Conservation (phyloP, 2,797 vertebrate species). For the Loris lydekkerianus region DNA sequence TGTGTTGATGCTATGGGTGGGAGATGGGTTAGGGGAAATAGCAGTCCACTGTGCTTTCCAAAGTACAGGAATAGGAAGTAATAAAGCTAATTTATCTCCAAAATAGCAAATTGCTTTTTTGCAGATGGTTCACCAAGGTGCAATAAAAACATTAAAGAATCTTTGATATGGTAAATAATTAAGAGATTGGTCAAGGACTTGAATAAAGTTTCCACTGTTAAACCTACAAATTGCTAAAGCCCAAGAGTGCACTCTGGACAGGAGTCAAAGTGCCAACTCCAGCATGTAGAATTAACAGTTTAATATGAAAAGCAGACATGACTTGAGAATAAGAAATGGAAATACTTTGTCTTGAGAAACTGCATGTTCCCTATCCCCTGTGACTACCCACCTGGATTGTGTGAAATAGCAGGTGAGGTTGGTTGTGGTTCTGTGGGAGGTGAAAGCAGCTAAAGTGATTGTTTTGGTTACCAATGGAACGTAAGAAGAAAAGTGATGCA, state of each 20-base stretch:
- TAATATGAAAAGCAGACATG: conserved; percentile 74
- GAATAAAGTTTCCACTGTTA: conserved; percentile 80
- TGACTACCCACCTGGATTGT: neutral
- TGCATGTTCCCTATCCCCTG: conserved; percentile 37
- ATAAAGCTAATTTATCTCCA: conserved; percentile 87
- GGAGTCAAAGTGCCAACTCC: conserved; percentile 49
- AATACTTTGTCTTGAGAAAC: conserved; percentile 55
- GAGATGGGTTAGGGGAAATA: conserved; percentile 45
- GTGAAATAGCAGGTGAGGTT: neutral
- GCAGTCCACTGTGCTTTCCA: conserved; percentile 68
- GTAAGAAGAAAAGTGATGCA: neutral
- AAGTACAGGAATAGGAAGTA: conserved; percentile 76
- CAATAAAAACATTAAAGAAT: conserved; percentile 86
- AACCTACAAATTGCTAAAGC: conserved; percentile 82
- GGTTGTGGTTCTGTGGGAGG: accelerated
- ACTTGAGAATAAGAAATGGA: conserved; percentile 37
- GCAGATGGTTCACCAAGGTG: conserved; percentile 85
- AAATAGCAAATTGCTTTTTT: conserved; percentile 86
- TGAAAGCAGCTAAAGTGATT: neutral
- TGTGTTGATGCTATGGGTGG: conserved; percentile 62
- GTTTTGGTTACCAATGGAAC: conserved; percentile 12
- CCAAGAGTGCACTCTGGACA: conserved; percentile 47
- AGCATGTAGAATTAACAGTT: conserved; percentile 67
- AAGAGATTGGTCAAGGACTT: conserved; percentile 85
- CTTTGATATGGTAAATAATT: conserved; percentile 88